Evolutionary conservation across 2,797 vertebrate species (phyloP), one percentile per base, ranked within the genome.

Genomic region (Cyprinella venusta): DNA sequence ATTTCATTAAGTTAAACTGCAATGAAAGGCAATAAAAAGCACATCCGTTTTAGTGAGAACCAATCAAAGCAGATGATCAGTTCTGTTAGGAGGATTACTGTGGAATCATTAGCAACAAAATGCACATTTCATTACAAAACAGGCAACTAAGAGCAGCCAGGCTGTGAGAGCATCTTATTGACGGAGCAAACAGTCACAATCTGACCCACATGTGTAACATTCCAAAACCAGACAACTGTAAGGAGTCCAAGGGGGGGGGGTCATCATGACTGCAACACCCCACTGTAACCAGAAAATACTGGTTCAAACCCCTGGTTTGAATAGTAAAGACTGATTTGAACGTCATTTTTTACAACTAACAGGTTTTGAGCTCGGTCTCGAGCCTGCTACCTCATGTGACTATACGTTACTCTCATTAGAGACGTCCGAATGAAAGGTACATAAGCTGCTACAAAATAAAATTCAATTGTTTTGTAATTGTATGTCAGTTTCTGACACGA

Each of bases 151-250:
- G 78, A 81, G 89, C 87, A 85, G 48, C 16, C 78, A 26, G 75
- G 75, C 76, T 30, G 40, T n/a, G 79, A 80, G 72, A 85, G 87
- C 65, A 83, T 82, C 82, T 83, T 78, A 78, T 82, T 86, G 74
- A 88, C 80, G 81, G 61, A 83, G 89, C 90, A 93, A 94, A 92
- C 87, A 91, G 85, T 79, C 88, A 88, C 80, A 85, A 76, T 85
- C 87, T 88, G 86, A 64, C 67, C 77, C 70, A 86, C 88, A 93
- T 91, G 91, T 92, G 92, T 88, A 90, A 91, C 90, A 93, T 92
- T 92, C 92, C 92, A 87, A 83, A 89, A 88, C 87, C 79, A 84
- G 85, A 89, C 85, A 67, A 80, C 83, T 86, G 86, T 79, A 87
- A 88, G 33, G 68, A 78, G 88, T 86, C 82, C 81, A 83, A 84